Evolutionary conservation across 2,113 vertebrate species (phyloP), one percentile per base, ranked within the genome.

Genomic region (Ptyas mucosa): DNA sequence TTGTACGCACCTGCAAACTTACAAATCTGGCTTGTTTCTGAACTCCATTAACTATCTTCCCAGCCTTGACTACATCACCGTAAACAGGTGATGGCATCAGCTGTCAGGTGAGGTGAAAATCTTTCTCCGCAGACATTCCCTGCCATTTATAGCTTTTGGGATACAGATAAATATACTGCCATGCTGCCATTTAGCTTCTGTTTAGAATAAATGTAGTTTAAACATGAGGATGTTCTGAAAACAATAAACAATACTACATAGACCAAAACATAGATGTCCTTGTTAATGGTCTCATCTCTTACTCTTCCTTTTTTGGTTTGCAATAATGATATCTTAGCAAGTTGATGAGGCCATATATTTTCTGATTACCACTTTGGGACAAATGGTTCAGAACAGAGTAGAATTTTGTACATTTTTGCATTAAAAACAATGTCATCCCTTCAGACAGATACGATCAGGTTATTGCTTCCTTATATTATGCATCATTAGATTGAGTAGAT

Each of bases 401-500:
- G 94, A 93, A 93, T 97, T 97, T 97, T 92, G 95, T 95, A 96
- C 94, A 94, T 90, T 96, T 97, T 94, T 94, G 93, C 96, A 96
- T 96, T 92, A 95, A 97, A 97, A 15, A 57, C 96, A 96, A 97
- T 96, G 95, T 89, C 95, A 95, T 97, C 96, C 58, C 94, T 97
- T 97, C 89, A 12, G 96, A 93, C 94, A 96, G 96, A 96, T 34
- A 94, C 95, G 94, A 96, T 91, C 95, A 95, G 97, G 93, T 97
- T 97, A 96, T 95, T 97, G 95, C 96, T 95, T 97, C 95, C 96
- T 96, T 95, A 96, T 95, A 97, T 97, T 97, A 97, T 97, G 97
- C 97, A 96, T 97, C 97, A 97, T 97, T 98, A 97, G 96, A 97
- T 94, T 53, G 94, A 97, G 96, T 97, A 97, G 97, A 97, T 97